A percentile compares a stretch with the other conserved stretches of the same genome.
phyloP scores from a whole-genome alignment of 2,797 vertebrate species.

The Protosalanx chinensis region DNA sequence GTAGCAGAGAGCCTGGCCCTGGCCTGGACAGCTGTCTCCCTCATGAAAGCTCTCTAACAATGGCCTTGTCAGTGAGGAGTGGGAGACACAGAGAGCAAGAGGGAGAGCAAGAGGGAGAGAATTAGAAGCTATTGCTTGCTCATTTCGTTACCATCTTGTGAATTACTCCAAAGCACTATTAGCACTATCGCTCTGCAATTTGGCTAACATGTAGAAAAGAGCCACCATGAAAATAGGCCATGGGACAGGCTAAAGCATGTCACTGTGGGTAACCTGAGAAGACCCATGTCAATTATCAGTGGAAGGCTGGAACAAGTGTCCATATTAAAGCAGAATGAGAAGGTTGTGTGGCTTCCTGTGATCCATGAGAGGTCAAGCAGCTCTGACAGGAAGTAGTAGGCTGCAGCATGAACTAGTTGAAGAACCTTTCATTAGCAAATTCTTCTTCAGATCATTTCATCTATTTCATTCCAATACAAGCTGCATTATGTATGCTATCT shows the following conservation, averaged over 20 bases:
- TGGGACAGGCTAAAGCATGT: background rate
- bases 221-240: background rate
- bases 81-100: background rate
- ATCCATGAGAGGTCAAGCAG: background rate
- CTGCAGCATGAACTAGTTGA: background rate
- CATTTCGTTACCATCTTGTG: too few relatives aligned
- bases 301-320: background rate
- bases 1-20: background rate
- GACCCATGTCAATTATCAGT: background rate
- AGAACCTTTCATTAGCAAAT: background rate
- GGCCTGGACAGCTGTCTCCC: background rate
- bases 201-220: background rate
- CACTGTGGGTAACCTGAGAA: background rate
- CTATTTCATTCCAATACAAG: background rate
- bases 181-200: too few relatives aligned
- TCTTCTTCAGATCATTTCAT: background rate
- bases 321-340: slow-evolving; percentile 1
- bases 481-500: background rate
- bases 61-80: background rate
- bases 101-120: background rate
- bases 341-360: background rate
- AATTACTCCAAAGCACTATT: too few relatives aligned
- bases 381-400: background rate
- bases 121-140: background rate
- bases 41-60: background rate